Evolutionary conservation across 2,797 vertebrate genomes (phyloP), one percentile per base, ranked within the genome.

Genomic region (Delichon dasypus): DNA sequence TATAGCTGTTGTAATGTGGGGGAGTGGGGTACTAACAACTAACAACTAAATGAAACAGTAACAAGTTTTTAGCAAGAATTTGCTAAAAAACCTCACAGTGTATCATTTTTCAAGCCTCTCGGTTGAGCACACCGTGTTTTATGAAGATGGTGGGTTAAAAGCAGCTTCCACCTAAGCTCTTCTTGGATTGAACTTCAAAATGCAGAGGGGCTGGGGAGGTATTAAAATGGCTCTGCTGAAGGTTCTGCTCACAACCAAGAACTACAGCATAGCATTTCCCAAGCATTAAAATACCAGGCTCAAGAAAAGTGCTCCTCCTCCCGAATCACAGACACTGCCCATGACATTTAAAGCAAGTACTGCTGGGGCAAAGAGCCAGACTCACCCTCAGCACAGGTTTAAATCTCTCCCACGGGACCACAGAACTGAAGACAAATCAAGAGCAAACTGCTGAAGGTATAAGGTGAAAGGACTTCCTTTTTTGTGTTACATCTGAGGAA

Each of bases 1-100:
- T 9, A 19, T 2, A 55, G 5, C 4, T 22, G 4, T n/a, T 23
- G 25, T 29, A 34, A 17, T 6, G 11, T 11, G 9, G 2, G 3
- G 5, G 6, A 18, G 5, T 5, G 2, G 13, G 10, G 72, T 53
- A 34, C 23, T 48, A 80, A 44, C 7, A 61, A 34, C 23, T 48
- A 80, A 44, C 7, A 61, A 65, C 1, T 19, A 67, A 57, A 26
- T 9, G n/a, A 76, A 61, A 50, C 8, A 45, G 4, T 21, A 77
- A 25, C 42, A 77, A 15, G 27, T 10, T 86, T 86, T 60, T 15
- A 45, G 16, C n/a, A 74, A 23, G 17, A 44, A 4, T n/a, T 74
- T 67, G 29, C 30, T 11, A 50, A 54, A 79, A 10, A 61, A 10
- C 1, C 10, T 23, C 38, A 22, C 6, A 48, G 9, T 3, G 1